Conservation (phyloP, 2,113 vertebrate species). For the Recurvirostra avosetta region DNA sequence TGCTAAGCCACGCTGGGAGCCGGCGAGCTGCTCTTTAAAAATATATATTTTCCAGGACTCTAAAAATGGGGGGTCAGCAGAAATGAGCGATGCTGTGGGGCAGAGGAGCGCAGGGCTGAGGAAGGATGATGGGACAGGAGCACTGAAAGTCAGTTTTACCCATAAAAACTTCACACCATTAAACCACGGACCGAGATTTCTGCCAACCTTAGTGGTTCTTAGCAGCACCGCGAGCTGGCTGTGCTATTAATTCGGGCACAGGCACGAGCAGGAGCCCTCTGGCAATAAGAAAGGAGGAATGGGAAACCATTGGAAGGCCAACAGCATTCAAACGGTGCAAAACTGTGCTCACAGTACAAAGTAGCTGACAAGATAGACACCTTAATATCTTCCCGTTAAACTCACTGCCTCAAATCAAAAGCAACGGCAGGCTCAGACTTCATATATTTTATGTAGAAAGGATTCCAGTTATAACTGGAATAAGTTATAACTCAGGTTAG, state of each 20-base stretch:
- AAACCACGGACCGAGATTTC: background rate
- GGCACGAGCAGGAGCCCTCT: background rate
- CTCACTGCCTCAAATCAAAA: background rate
- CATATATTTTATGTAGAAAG: background rate
- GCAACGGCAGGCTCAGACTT: background rate
- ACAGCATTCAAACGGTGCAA: background rate
- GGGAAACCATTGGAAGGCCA: background rate
- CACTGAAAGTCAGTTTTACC: background rate
- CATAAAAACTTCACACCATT: background rate
- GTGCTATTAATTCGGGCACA: background rate
- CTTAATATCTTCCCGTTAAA: background rate
- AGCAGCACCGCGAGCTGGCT: background rate
- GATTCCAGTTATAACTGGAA: background rate
- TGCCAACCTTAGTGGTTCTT: background rate
- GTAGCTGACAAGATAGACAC: background rate
- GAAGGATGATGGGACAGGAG: background rate
- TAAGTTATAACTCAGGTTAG: background rate
- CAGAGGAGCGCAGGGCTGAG: background rate
- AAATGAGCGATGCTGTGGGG: background rate
- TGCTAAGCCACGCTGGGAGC: background rate
- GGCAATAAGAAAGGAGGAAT: background rate
- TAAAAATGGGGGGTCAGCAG: background rate
- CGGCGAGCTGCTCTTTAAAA: background rate
- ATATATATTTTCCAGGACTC: background rate
- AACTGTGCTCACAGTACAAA: background rate